Conservation (phyloP, 2,113 vertebrate genomes). For the zebrafish (Danio rerio) region GRCz12tu NC_133193.1:6145001-6145500, state of each 20-base stretch:
- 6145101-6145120: not conserved
- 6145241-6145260: not conserved
- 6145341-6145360: no score
- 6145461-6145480: no score
- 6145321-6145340: no score
- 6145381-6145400: no score
- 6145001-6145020: conserved; percentile 3
- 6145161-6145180: conserved; percentile 61
- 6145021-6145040: not conserved
- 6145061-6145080: not conserved
- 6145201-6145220: conserved; percentile 28
- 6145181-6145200: conserved; percentile 59
- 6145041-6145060: not conserved
- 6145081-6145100: not conserved
- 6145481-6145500: no score
- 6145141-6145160: conserved; percentile 61
- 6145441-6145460: no score
- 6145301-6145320: no score
- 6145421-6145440: no score
- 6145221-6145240: conserved; percentile 36
- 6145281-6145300: not conserved
- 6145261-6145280: not conserved
- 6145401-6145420: no score
- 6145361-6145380: no score
- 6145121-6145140: conserved; percentile 59